These are phyloP conservation scores for Octopus sinensis DNA, from an alignment of 1,140 invertebrate genomes.

Conservation along the genomic window DNA sequence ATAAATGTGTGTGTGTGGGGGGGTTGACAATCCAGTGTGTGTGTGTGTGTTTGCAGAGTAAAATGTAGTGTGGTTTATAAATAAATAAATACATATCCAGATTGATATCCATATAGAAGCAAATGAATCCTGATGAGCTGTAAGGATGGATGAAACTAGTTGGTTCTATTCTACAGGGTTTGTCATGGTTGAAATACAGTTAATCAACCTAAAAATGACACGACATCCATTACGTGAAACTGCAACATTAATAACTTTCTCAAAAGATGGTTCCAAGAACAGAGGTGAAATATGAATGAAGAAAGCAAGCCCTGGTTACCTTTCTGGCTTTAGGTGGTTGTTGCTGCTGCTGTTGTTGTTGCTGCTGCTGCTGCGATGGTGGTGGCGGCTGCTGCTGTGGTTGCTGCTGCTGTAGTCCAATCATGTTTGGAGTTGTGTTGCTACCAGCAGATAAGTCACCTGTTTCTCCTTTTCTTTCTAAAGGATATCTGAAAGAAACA, in stretches of 20 bases:
- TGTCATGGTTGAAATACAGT: background rate
- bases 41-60: too few relatives aligned
- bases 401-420: conserved; percentile 7
- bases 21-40: too few relatives aligned
- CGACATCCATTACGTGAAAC: too few relatives aligned
- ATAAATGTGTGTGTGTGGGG: too few relatives aligned
- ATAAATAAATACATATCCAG: too few relatives aligned
- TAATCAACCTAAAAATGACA: too few relatives aligned
- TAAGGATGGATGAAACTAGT: background rate
- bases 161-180: background rate
- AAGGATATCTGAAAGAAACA: background rate
- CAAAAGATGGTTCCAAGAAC: background rate
- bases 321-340: conserved; percentile 6
- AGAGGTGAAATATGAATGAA: background rate
- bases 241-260: background rate
- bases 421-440: background rate
- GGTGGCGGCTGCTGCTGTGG: background rate
- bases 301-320: background rate
- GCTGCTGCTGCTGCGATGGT: background rate
- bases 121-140: too few relatives aligned
- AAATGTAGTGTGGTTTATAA: too few relatives aligned
- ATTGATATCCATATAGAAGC: too few relatives aligned
- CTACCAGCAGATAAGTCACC: conserved; percentile 6
- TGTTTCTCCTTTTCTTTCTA: conserved; percentile 7
- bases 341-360: background rate